phyloP scores from a whole-genome alignment of 2,113 vertebrate species.

The Brachirus orientalis region DNA sequence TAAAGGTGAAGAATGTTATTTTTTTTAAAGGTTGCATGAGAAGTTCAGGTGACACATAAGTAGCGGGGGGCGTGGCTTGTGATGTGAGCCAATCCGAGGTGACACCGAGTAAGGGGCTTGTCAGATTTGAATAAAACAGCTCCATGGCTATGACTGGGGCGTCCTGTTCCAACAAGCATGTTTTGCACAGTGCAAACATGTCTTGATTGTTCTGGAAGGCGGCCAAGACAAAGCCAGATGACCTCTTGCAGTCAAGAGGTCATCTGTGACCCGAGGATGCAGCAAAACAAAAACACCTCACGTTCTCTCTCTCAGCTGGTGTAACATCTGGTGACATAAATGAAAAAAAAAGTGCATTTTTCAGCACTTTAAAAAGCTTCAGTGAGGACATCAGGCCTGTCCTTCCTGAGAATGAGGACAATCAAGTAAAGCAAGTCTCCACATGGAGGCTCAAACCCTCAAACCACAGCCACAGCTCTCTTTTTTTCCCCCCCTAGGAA shows the following conservation, averaged over 20 bases:
- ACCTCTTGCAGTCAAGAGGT: neutral
- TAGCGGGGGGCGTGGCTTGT: too few relatives aligned
- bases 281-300: neutral
- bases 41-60: too few relatives aligned
- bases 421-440: neutral
- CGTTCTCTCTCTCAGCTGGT: too few relatives aligned
- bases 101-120: too few relatives aligned
- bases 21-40: too few relatives aligned
- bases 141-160: neutral
- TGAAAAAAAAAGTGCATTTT: too few relatives aligned
- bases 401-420: neutral
- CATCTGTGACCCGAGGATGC: neutral
- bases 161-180: neutral
- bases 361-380: neutral
- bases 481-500: too few relatives aligned
- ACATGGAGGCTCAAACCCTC: too few relatives aligned
- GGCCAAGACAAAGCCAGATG: slow-evolving; percentile 15
- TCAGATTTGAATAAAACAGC: too few relatives aligned
- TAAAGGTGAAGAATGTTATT: too few relatives aligned
- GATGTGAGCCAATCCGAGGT: too few relatives aligned
- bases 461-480: too few relatives aligned
- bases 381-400: neutral
- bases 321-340: neutral
- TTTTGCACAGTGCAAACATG: neutral
- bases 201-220: slow-evolving; percentile 2